Evolutionary conservation across 2,888 invertebrate species (phyloP).

Genomic region (Idaea straminata): DNA sequence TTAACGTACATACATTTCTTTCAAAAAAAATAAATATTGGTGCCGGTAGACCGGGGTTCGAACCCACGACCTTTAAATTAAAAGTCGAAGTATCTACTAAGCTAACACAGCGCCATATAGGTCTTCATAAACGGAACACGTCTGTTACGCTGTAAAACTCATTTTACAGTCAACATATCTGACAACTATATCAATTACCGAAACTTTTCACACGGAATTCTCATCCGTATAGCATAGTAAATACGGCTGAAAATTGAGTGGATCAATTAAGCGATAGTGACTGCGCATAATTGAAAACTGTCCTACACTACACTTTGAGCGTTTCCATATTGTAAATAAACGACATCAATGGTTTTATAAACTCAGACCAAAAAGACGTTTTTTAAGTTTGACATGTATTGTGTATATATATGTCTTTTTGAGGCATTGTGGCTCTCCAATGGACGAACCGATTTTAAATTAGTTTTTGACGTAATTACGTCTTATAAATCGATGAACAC

Average conservation of each 20-base stretch:
- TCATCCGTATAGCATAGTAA: background rate
- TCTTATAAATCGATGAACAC: too few relatives aligned
- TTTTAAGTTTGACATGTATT: too few relatives aligned
- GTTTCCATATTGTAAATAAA: background rate
- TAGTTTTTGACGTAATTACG: too few relatives aligned
- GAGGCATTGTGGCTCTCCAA: too few relatives aligned
- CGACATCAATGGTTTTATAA: background rate
- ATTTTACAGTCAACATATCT: background rate
- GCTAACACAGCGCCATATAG: too few relatives aligned
- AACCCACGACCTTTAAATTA: too few relatives aligned
- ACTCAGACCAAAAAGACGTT: background rate
- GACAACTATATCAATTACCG: background rate
- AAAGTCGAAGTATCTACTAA: too few relatives aligned
- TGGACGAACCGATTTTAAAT: too few relatives aligned
- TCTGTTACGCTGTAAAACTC: background rate
- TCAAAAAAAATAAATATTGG: too few relatives aligned
- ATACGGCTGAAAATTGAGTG: background rate
- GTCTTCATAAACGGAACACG: background rate
- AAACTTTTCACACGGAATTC: background rate
- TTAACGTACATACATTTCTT: too few relatives aligned
- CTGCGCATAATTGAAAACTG: conserved; percentile 61
- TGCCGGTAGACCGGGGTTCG: too few relatives aligned
- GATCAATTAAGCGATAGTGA: conserved; percentile 9
- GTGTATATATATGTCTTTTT: too few relatives aligned
- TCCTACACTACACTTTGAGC: conserved; percentile 18